These are phyloP conservation scores for Macrosteles quadrilineatus DNA, from an alignment of 1,140 invertebrate genomes.

Conservation along the genomic window DNA sequence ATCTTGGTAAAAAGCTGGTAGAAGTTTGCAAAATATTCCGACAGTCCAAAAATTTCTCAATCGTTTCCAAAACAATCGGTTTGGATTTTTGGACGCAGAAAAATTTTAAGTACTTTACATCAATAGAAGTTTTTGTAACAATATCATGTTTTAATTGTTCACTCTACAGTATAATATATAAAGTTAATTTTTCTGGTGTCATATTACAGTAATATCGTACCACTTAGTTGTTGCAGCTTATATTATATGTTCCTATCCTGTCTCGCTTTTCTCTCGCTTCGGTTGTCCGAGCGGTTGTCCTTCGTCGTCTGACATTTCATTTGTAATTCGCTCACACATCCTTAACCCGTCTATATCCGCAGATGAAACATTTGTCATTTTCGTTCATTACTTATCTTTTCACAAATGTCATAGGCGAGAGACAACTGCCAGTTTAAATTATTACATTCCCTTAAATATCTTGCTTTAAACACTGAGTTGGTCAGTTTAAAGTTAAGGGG, in stretches of 20 bases:
- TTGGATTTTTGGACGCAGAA: slow-evolving; percentile 25
- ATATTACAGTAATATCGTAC: slow-evolving; percentile 32
- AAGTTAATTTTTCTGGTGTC: slow-evolving; percentile 34
- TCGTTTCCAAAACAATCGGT: background rate
- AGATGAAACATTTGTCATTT: slow-evolving; percentile 12
- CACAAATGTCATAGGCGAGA: background rate
- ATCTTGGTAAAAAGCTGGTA: slow-evolving; percentile 27
- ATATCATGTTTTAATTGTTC: slow-evolving; percentile 31
- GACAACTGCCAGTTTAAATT: slow-evolving; percentile 4
- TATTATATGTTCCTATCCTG: slow-evolving; percentile 18
- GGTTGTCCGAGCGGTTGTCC: slow-evolving; percentile 11
- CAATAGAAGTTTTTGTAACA: slow-evolving; percentile 34
- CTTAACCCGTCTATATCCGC: background rate
- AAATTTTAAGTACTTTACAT: slow-evolving; percentile 23
- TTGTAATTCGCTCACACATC: slow-evolving; percentile 17
- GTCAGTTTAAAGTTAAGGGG: background rate
- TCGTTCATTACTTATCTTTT: background rate
- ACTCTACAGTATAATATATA: slow-evolving; percentile 27
- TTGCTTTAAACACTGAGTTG: background rate
- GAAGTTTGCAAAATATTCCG: slow-evolving; percentile 31
- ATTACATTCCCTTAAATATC: slow-evolving; percentile 4
- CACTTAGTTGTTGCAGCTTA: slow-evolving; percentile 30
- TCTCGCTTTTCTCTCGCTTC: background rate
- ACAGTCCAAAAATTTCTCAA: slow-evolving; percentile 3
- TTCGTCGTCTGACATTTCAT: slow-evolving; percentile 19